Conservation (phyloP, 2,113 vertebrate genomes). For the Herpailurus yagouaroundi region DNA sequence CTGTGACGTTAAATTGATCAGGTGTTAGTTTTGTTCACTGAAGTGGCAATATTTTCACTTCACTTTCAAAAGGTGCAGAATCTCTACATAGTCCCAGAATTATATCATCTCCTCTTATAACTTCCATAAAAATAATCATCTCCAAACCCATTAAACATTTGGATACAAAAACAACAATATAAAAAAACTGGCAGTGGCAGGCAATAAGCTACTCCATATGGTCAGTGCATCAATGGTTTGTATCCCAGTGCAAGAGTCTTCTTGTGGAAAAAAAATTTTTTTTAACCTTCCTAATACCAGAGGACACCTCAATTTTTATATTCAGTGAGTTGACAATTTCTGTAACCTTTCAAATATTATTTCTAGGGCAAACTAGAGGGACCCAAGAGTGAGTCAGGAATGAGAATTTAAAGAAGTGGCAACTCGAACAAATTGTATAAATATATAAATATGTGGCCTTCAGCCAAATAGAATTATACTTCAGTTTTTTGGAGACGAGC, state of each 20-base stretch:
- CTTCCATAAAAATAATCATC: background rate
- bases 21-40: slow-evolving; percentile 1
- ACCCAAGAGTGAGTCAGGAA: background rate
- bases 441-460: background rate
- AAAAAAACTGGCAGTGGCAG: background rate
- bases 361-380: background rate
- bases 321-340: background rate
- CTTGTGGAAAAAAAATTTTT: background rate
- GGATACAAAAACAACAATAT: background rate
- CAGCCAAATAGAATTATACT: background rate
- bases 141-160: background rate
- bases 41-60: background rate
- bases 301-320: background rate
- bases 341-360: background rate
- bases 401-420: background rate
- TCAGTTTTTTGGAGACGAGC: background rate
- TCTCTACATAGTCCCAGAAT: background rate
- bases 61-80: background rate
- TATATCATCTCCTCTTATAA: background rate
- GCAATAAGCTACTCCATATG: background rate
- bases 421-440: background rate
- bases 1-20: background rate
- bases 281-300: background rate
- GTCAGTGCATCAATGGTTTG: background rate
- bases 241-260: background rate